Evolutionary conservation across 2,888 invertebrate genomes (phyloP), one percentile per base, ranked within the genome.

Genomic region (Hartigia nigra): DNA sequence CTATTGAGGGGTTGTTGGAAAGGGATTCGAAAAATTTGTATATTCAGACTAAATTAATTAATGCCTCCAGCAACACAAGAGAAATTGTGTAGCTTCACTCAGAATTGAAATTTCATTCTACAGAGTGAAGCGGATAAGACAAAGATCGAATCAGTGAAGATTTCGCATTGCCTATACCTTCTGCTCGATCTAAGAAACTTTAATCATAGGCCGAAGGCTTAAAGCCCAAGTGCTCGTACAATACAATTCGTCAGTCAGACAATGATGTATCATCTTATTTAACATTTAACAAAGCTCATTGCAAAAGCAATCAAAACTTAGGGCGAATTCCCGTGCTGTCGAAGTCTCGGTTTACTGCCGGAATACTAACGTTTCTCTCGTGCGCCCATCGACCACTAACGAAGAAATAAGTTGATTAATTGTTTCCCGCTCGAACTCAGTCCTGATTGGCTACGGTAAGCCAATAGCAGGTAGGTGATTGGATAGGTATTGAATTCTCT

Each of bases 261-360:
- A 87, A 87, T 87, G 85, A 89, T 87, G 87, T 88, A 88, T 90
- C 88, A 88, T 87, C 85, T 86, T 87, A 86, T 88, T 89, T 90
- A 91, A 91, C 90, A 88, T 90, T 90, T 90, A 90, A 89, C 89
- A 88, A 90, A 89, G 89, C 90, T 91, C 90, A 89, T 91, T 90
- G 89, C 87, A 86, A 89, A 90, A 91, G 90, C 89, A 91, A 90
- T 91, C 90, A 90, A 91, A 91, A 91, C 90, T 91, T 91, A 83
- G 81, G 76, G 79, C 80, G 85, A 87, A 87, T 86, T 88, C 81
- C 82, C 80, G 81, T 81, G 83, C 85, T 84, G 86, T 87, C 87
- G 86, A 89, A 89, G 86, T 87, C 86, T 86, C 81, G 84, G 85
- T 84, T 87, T 84, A 84, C 86, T 84, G 81, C 80, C 78, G 84